Evolutionary conservation across 1,140 invertebrate species (phyloP).

Genomic region (Lepidurus couesii): DNA sequence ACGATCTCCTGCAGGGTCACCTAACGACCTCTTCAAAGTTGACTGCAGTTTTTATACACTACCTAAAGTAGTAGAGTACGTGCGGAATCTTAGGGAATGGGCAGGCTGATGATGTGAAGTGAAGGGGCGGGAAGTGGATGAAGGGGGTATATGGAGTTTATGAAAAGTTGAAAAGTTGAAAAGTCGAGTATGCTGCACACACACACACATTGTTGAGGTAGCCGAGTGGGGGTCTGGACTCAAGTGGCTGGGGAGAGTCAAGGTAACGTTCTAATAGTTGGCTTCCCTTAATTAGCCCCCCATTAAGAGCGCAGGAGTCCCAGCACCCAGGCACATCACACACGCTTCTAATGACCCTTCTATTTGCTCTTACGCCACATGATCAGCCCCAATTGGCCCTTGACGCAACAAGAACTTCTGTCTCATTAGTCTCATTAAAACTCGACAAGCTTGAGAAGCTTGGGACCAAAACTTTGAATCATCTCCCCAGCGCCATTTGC

Average conservation of each 20-base stretch:
- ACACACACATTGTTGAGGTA: neutral
- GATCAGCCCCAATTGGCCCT: slow-evolving; percentile 20
- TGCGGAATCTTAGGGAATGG: neutral
- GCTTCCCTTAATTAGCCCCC: slow-evolving; percentile 19
- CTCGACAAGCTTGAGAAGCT: neutral
- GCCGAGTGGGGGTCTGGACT: neutral
- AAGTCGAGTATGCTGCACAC: neutral
- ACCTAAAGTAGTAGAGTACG: too few relatives aligned
- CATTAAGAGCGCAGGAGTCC: slow-evolving; percentile 7
- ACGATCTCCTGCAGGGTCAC: neutral
- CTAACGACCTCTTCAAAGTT: neutral
- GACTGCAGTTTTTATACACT: neutral
- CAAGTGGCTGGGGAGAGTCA: neutral
- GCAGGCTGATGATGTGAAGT: neutral
- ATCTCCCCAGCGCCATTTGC: neutral
- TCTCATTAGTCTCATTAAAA: slow-evolving; percentile 22
- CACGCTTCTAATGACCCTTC: slow-evolving; percentile 10
- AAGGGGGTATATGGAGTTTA: neutral
- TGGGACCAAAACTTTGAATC: neutral
- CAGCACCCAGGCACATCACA: neutral
- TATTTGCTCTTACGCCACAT: slow-evolving; percentile 19
- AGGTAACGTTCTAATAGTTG: slow-evolving; percentile 15
- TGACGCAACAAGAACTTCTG: neutral
- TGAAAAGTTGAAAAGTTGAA: neutral
- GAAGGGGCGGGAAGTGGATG: neutral